These are phyloP conservation scores for Fissipunctia ypsillon DNA, from an alignment of 2,888 invertebrate species.

Conservation along the genomic window DNA sequence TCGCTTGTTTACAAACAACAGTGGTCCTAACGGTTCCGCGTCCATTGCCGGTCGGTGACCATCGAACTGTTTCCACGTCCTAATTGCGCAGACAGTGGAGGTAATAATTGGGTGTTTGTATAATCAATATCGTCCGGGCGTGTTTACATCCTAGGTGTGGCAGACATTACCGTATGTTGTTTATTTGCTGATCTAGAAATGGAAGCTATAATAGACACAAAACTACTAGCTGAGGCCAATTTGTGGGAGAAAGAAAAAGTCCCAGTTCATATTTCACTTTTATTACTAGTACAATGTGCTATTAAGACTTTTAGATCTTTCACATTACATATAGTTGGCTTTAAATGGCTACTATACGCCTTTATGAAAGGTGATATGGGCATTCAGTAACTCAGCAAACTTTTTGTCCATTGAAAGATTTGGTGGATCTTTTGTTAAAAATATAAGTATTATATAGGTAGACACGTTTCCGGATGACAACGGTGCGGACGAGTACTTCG, in stretches of 20 bases:
- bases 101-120: slow-evolving; percentile 37
- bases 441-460: background rate
- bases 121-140: slow-evolving; percentile 37
- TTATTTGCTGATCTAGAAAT: slow-evolving; percentile 40
- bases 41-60: slow-evolving; percentile 45
- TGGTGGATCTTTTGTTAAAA: background rate
- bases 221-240: slow-evolving; percentile 10
- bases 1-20: slow-evolving; percentile 47
- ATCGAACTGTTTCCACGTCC: slow-evolving; percentile 23
- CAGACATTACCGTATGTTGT: slow-evolving; percentile 34
- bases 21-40: background rate
- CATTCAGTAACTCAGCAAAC: background rate
- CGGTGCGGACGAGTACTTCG: background rate
- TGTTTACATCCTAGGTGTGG: slow-evolving; percentile 35
- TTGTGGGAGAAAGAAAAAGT: slow-evolving; percentile 18
- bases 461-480: background rate
- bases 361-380: slow-evolving; percentile 1
- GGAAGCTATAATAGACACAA: slow-evolving; percentile 14
- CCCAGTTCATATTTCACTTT: slow-evolving; percentile 43
- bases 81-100: slow-evolving; percentile 48
- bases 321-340: slow-evolving; percentile 18
- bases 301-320: slow-evolving; percentile 31
- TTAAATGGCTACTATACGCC: slow-evolving; percentile 3
- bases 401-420: background rate
- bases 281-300: slow-evolving; percentile 40